These are phyloP conservation scores for Hydrolagus affinis DNA, from an alignment of 2,113 vertebrate species.

Conservation along the genomic window DNA sequence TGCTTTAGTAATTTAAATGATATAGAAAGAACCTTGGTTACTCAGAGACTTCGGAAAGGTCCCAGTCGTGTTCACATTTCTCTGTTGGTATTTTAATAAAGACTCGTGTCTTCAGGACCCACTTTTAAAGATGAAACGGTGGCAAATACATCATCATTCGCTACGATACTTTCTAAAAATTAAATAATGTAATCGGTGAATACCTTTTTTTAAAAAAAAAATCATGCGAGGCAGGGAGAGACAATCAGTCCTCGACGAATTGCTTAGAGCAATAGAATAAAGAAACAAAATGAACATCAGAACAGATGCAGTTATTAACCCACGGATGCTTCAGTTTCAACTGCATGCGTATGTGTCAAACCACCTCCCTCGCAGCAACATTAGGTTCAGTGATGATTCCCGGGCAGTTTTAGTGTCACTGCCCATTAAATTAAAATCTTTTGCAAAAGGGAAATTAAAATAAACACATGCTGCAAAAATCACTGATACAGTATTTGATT, in stretches of 20 bases:
- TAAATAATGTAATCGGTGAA: no score
- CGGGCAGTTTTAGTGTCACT: neutral
- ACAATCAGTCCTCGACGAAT: neutral
- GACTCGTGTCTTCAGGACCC: no score
- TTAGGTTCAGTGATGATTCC: neutral
- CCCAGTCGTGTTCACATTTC: no score
- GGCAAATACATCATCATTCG: no score
- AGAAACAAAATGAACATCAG: conserved; percentile 7
- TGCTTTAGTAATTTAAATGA: no score
- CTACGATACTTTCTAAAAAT: no score
- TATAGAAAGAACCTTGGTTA: no score
- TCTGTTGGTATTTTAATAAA: no score
- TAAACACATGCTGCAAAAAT: neutral
- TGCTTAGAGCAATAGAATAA: neutral
- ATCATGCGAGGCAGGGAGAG: neutral
- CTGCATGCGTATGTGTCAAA: neutral
- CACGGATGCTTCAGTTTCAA: neutral
- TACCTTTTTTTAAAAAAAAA: neutral
- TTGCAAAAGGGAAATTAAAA: neutral
- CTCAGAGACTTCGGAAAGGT: no score
- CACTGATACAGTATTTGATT: neutral
- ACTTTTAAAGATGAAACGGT: no score
- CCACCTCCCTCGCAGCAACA: neutral
- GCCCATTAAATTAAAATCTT: neutral
- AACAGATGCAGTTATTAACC: neutral